phyloP scores from a whole-genome alignment of 2,113 vertebrate species.

The Procavia capensis region DNA sequence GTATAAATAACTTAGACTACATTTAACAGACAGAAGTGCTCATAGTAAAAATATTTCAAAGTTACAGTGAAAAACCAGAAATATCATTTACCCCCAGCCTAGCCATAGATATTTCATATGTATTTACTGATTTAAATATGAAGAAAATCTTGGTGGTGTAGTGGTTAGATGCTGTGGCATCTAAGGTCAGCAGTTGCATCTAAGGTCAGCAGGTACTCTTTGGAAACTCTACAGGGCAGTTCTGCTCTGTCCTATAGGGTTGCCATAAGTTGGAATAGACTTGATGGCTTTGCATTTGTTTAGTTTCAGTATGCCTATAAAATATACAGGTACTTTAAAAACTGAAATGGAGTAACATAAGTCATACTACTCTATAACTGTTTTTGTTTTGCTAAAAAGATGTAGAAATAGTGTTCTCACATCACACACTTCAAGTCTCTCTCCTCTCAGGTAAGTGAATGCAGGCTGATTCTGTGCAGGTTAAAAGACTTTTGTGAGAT shows the following conservation, averaged over 20 bases:
- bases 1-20: not conserved
- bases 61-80: not conserved
- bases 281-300: too few relatives aligned
- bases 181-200: too few relatives aligned
- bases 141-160: too few relatives aligned
- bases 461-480: not conserved
- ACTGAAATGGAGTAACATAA: not conserved
- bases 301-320: not conserved
- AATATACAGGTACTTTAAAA: not conserved
- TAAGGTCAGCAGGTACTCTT: too few relatives aligned
- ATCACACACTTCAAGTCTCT: not conserved
- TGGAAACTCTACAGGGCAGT: too few relatives aligned
- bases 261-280: too few relatives aligned
- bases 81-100: not conserved
- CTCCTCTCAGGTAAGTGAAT: not conserved
- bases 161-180: too few relatives aligned
- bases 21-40: not conserved
- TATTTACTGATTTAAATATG: constrained; percentile 16
- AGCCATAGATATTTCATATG: not conserved
- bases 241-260: too few relatives aligned
- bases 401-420: not conserved
- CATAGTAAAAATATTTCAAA: constrained; percentile 35
- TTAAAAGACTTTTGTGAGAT: not conserved
- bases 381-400: not conserved
- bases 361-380: not conserved